These are phyloP conservation scores for Clitarchus hookeri DNA, from an alignment of 2,888 invertebrate species.

Conservation along the genomic window DNA sequence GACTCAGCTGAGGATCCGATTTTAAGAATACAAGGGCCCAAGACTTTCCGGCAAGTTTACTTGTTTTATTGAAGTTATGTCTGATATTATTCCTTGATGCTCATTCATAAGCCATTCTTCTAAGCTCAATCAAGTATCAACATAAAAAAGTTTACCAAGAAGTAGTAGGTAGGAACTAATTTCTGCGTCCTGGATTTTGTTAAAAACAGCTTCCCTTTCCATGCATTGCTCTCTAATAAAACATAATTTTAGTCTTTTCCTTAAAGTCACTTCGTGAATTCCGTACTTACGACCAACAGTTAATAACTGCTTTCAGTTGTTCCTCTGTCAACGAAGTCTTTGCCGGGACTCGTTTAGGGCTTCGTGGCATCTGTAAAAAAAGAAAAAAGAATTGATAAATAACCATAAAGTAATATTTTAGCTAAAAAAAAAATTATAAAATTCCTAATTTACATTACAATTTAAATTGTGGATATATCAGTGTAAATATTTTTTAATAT, in stretches of 20 bases:
- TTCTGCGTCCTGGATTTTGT: not conserved
- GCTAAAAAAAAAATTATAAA: not conserved
- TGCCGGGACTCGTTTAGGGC: not conserved
- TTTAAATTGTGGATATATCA: too few species aligned
- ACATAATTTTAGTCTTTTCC: not conserved
- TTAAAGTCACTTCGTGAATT: constrained; percentile 16
- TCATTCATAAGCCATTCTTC: constrained; percentile 22
- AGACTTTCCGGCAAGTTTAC: not conserved
- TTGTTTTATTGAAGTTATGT: constrained; percentile 22
- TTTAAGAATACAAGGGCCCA: constrained; percentile 4
- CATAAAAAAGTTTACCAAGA: not conserved
- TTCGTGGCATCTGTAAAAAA: constrained; percentile 9
- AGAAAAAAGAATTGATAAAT: not conserved
- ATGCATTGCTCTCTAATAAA: not conserved
- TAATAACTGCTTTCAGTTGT: constrained; percentile 20
- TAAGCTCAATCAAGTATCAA: not conserved
- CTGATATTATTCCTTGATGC: not conserved
- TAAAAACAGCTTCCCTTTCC: constrained; percentile 12
- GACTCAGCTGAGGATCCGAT: not conserved
- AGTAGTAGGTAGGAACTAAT: constrained; percentile 4
- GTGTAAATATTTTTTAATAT: too few species aligned
- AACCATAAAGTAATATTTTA: not conserved
- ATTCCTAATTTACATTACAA: not conserved
- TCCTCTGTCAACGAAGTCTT: constrained; percentile 15
- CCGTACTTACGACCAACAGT: constrained; percentile 16